These are phyloP conservation scores for Rhopalosiphum nymphaeae DNA, from an alignment of 2,888 invertebrate genomes.

Conservation along the genomic window DNA sequence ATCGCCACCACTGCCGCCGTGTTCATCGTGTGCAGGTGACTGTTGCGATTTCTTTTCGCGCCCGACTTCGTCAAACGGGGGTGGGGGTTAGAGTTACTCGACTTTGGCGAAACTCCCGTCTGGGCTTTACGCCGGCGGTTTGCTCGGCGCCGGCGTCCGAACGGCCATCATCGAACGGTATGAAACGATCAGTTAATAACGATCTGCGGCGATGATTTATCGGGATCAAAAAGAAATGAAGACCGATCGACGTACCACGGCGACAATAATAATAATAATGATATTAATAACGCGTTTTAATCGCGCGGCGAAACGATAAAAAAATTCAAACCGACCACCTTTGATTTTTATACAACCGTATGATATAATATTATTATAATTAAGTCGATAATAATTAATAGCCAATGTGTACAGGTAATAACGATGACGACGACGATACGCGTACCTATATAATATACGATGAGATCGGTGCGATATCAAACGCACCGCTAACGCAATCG, in stretches of 20 bases:
- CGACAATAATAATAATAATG: not conserved
- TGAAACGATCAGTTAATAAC: not conserved
- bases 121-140: conserved; percentile 53
- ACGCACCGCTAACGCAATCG: not conserved
- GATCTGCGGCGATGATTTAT: not conserved
- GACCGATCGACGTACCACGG: not conserved
- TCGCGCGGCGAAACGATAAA: not conserved
- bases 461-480: not conserved
- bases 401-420: not conserved
- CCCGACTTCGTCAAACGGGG: not conserved
- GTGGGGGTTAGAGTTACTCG: not conserved
- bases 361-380: not conserved
- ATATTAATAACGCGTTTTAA: not conserved
- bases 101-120: not conserved
- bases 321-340: not conserved
- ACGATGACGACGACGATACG: not conserved
- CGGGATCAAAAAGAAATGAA: not conserved
- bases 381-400: not conserved
- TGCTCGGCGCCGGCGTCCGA: conserved; percentile 31
- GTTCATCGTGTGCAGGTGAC: not conserved
- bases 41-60: not conserved
- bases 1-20: conserved; percentile 28
- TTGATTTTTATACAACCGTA: not conserved
- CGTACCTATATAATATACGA: not conserved
- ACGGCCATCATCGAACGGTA: conserved; percentile 16